Conservation (phyloP, 2,888 invertebrate genomes). For the Eupithecia exiguata region DNA sequence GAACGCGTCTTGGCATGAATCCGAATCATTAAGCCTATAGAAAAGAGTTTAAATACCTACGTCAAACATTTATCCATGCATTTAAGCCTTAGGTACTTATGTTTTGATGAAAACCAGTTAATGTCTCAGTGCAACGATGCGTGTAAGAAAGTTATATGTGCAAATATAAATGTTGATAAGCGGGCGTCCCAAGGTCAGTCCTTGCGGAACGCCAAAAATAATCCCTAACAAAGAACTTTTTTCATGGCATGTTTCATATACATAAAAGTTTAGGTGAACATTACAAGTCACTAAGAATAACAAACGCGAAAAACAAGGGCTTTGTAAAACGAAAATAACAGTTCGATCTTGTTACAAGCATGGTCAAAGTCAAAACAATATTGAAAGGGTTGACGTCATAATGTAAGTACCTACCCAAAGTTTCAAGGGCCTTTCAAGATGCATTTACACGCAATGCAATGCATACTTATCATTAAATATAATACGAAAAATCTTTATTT, state of each 20-base stretch:
- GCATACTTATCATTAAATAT: too few species aligned
- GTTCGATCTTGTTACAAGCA: conserved; percentile 36
- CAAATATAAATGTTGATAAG: conserved; percentile 42
- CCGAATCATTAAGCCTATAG: conserved; percentile 20
- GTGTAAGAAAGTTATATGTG: conserved; percentile 30
- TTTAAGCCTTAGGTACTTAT: neutral
- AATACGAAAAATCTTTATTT: too few species aligned
- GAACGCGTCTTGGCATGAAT: conserved; percentile 37
- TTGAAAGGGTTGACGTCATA: conserved; percentile 40
- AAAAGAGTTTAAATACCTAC: conserved; percentile 7
- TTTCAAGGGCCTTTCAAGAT: conserved; percentile 20
- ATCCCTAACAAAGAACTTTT: conserved; percentile 45
- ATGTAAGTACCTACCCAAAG: conserved; percentile 13
- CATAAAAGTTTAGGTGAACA: conserved; percentile 49
- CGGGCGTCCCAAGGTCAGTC: conserved; percentile 45
- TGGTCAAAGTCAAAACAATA: conserved; percentile 45
- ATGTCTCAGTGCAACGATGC: conserved; percentile 19
- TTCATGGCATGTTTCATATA: conserved; percentile 52
- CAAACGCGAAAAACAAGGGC: conserved; percentile 44
- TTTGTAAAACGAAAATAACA: conserved; percentile 49
- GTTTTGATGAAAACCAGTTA: neutral
- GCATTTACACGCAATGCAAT: neutral
- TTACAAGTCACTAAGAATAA: conserved; percentile 39
- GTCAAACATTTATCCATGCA: neutral
- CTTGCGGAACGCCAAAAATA: conserved; percentile 47